Base-by-base conservation (phyloP, 2,797 vertebrate species). In the Sebastes dallii region DNA sequence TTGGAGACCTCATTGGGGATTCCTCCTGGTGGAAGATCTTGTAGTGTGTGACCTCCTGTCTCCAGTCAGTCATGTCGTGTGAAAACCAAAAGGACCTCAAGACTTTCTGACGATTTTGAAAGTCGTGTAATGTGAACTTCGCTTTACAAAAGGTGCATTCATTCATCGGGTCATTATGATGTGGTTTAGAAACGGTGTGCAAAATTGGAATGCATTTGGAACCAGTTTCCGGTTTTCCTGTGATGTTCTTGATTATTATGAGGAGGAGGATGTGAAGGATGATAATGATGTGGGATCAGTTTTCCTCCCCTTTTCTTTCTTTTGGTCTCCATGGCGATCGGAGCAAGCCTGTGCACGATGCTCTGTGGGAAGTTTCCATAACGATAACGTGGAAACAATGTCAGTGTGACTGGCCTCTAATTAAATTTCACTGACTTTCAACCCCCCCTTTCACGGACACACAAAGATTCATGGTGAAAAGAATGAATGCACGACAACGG, bases 291-390 rank as follows among this genome's bases (percentile, higher is more conserved):
- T 14, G 5, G 50, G 32, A 60, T 56, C 13, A 46, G 6, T 50
- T 46, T 73, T 34, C 7, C 2, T 64, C 0, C 8, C 7, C 24
- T n/a, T 61, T 32, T 13, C 10, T 55, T 12, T 68, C 8, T 10
- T 60, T 30, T 72, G 46, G 77, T 83, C 58, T 81, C 75, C 64
- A 68, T 75, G 36, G 78, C 1, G 8, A 83, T 79, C 27, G 12
- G 42, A 75, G n/a, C 13, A 8, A 25, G 9, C 55, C 42, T 7
- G 6, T 59, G 34, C 34, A 34, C 52, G 0, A 56, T 3, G 2
- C 50, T 61, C 14, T 0, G 0, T 34, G 58, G 27, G 24, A 71
- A 27, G 60, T 64, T 76, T 82, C 36, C 67, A 62, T 73, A 72
- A 75, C 8, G 10, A 56, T 71, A 66, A 62, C 13, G 12, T 68